A percentile compares a stretch with the other conserved stretches of the same genome.
phyloP scores from a whole-genome alignment of 1,140 invertebrate species.

The Agrilus planipennis region DNA sequence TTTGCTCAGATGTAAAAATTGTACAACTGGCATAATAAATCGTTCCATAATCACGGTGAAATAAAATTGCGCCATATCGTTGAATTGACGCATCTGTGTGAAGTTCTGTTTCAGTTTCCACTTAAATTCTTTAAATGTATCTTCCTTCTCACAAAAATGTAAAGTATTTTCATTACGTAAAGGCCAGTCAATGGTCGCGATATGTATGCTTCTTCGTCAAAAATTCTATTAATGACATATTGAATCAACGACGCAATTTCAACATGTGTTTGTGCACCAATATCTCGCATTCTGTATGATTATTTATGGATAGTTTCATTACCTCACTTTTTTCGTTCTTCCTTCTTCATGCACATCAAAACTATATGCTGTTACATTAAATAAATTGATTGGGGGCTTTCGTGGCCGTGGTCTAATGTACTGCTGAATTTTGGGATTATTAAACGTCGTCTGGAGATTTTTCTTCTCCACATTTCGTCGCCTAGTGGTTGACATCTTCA shows the following conservation, averaged over 20 bases:
- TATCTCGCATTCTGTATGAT: conserved; percentile 22
- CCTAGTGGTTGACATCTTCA: no score
- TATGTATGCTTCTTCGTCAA: conserved; percentile 11
- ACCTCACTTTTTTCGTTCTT: conserved; percentile 11
- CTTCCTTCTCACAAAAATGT: background rate
- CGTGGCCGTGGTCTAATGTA: no score
- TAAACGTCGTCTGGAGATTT: no score
- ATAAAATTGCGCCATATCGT: conserved; percentile 19
- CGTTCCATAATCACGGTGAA: no score
- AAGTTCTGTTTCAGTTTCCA: conserved; percentile 12
- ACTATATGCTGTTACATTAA: conserved; percentile 9
- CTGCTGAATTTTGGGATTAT: no score
- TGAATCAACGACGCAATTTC: conserved; percentile 18
- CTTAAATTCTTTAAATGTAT: background rate
- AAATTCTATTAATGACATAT: conserved; percentile 14
- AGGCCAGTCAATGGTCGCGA: conserved; percentile 6
- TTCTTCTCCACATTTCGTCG: no score
- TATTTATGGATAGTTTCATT: conserved; percentile 27
- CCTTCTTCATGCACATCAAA: conserved; percentile 19
- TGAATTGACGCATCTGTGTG: conserved; percentile 9
- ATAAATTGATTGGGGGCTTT: no score
- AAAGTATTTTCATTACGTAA: background rate
- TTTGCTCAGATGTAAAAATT: conserved; percentile 28
- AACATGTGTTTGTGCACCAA: conserved; percentile 17
- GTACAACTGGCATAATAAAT: conserved; percentile 33